These are phyloP conservation scores for Acronicta leporina DNA, from an alignment of 2,888 invertebrate species.

Conservation along the genomic window DNA sequence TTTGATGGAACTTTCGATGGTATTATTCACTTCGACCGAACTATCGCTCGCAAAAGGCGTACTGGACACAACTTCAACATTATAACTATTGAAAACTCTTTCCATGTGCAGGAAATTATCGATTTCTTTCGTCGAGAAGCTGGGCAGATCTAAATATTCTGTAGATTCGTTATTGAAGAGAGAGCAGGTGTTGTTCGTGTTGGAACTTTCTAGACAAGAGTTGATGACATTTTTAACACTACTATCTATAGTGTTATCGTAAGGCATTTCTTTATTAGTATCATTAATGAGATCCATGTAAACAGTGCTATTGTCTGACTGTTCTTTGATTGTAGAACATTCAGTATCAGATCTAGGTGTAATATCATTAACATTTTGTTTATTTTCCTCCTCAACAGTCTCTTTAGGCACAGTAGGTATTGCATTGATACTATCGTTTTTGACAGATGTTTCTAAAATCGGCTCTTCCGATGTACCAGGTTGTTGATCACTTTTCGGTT, in stretches of 20 bases:
- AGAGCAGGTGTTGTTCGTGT: slow-evolving; percentile 50
- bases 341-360: slow-evolving; percentile 61
- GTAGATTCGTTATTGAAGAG: slow-evolving; percentile 77
- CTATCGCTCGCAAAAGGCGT: slow-evolving; percentile 78
- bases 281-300: slow-evolving; percentile 82
- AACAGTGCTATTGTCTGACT: slow-evolving; percentile 67
- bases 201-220: slow-evolving; percentile 61
- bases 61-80: slow-evolving; percentile 67
- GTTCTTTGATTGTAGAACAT: slow-evolving; percentile 49
- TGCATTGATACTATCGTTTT: slow-evolving; percentile 6
- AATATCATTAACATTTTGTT: slow-evolving; percentile 42
- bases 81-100: slow-evolving; percentile 64
- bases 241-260: slow-evolving; percentile 60
- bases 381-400: slow-evolving; percentile 37
- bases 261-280: slow-evolving; percentile 69
- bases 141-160: slow-evolving; percentile 82
- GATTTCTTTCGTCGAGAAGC: slow-evolving; percentile 68
- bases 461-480: slow-evolving; percentile 4
- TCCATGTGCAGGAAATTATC: slow-evolving; percentile 76
- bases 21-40: slow-evolving; percentile 63
- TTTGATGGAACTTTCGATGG: slow-evolving; percentile 62
- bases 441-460: not conserved
- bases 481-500: slow-evolving; percentile 11
- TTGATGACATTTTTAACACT: slow-evolving; percentile 58
- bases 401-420: slow-evolving; percentile 1